Base-by-base conservation (phyloP, 2,113 vertebrate species). In the Thymallus thymallus region DNA sequence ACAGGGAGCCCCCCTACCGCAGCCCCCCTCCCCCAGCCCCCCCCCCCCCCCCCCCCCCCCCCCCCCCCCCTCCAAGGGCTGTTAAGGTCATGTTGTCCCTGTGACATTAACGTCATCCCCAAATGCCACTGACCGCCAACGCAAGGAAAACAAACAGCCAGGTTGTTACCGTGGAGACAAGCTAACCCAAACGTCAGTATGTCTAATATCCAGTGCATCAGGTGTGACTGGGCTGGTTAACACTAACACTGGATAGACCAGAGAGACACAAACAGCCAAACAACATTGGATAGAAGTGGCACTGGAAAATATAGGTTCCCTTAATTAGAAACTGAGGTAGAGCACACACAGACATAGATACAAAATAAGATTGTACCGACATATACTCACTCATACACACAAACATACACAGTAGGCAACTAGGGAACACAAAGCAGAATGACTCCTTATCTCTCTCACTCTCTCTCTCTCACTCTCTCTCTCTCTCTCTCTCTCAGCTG, bases 21-120 rank as follows among this genome's bases (percentile, higher is more conserved):
- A n/a, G 22, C 74, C 61, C 10, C 35, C 35, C 35, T 41, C n/a
- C 2, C 26, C 26, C 26, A 1, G 2, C 26, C 26, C 71, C 55
- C 9, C 35, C 35, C 35, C 9, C 71, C 55, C 9, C 35, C 35
- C 35, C 10, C 5, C 68, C 10, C 4, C 67, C 48, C 77, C 73
- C 75, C 77, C 78, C 73, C 71, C 18, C 51, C 70, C 79, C 74
- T 77, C 74, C 66, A 72, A 30, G 13, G 77, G 81, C 82, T 85
- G 78, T 80, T 82, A 90, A 91, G 89, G 90, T 89, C 85, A 90
- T 65, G 71, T 80, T 71, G 69, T 91, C 85, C 88, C 89, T 82
- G 75, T 88, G 84, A 87, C 90, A 91, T 90, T 85, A 75, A 51
- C 60, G 63, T 86, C 82, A 79, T 89, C 88, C 89, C 66, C 48